A percentile compares a stretch with the other conserved stretches of the same genome.
Evolutionary conservation across 1,140 invertebrate genomes (phyloP).

Genomic region (Stegodyphus dumicola): DNA sequence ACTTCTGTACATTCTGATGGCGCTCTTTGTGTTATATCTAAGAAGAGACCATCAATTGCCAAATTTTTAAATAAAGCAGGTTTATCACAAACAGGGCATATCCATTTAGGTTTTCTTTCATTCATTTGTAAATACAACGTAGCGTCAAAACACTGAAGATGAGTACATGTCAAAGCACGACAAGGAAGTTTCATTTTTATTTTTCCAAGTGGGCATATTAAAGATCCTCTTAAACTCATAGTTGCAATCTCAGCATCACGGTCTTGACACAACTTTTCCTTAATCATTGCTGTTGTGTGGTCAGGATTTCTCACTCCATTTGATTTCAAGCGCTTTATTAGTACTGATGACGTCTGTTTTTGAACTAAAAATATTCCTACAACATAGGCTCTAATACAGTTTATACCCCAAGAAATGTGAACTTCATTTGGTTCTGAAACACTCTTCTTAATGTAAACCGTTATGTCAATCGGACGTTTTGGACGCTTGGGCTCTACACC

Average conservation of each 20-base stretch:
- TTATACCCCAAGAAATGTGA: conserved; percentile 86
- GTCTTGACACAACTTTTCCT: conserved; percentile 92
- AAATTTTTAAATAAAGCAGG: conserved; percentile 88
- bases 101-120: conserved; percentile 97
- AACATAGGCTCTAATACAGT: conserved; percentile 84
- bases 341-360: conserved; percentile 79
- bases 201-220: conserved; percentile 87
- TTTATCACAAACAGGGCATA: conserved; percentile 96
- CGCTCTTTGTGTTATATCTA: conserved; percentile 62
- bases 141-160: conserved; percentile 98
- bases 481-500: conserved; percentile 96
- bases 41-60: conserved; percentile 81
- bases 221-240: conserved; percentile 88
- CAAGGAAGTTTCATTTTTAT: conserved; percentile 93
- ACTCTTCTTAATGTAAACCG: conserved; percentile 88
- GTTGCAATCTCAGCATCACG: conserved; percentile 95
- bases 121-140: conserved; percentile 96
- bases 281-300: conserved; percentile 72
- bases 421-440: conserved; percentile 87
- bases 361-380: conserved; percentile 87
- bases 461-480: conserved; percentile 95
- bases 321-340: conserved; percentile 84
- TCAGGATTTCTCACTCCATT: conserved; percentile 72
- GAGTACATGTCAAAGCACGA: conserved; percentile 93
- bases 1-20: conserved; percentile 75